Percentiles rank a stretch among this genome's conserved stretches.
Conservation (phyloP, 2,888 invertebrate genomes). For the Portevinia maculata region DNA sequence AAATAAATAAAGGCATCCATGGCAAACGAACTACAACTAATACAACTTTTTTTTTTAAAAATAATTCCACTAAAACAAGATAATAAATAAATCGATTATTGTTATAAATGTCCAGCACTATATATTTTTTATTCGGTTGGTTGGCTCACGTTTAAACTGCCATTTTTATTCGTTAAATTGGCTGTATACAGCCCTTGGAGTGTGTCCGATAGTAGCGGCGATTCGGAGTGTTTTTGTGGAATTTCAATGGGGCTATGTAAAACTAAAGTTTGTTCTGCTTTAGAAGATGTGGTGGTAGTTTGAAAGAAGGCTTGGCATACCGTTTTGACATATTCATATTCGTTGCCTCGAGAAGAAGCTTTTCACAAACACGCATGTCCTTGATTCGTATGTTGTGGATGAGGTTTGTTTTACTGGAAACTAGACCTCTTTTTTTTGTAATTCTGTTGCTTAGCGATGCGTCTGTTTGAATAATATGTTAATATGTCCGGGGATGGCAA, state of each 20-base stretch:
- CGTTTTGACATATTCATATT: slow-evolving; percentile 58
- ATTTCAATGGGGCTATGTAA: slow-evolving; percentile 29
- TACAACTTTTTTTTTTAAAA: background rate
- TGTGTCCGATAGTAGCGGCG: slow-evolving; percentile 16
- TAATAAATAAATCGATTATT: slow-evolving; percentile 15
- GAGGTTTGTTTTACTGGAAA: slow-evolving; percentile 8
- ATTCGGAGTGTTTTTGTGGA: slow-evolving; percentile 34
- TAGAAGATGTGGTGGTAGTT: slow-evolving; percentile 16
- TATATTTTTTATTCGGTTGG: background rate
- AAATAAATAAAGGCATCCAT: background rate
- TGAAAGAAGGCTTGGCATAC: slow-evolving; percentile 54
- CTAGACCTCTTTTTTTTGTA: background rate
- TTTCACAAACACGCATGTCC: slow-evolving; percentile 54
- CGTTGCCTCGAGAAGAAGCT: slow-evolving; percentile 29
- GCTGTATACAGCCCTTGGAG: background rate
- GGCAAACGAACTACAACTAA: slow-evolving; percentile 3
- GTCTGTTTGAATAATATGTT: background rate
- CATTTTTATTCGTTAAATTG: slow-evolving; percentile 12
- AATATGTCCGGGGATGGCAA: background rate
- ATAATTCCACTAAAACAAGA: background rate
- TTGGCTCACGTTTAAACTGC: slow-evolving; percentile 11
- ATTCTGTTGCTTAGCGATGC: slow-evolving; percentile 6
- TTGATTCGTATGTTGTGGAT: slow-evolving; percentile 12
- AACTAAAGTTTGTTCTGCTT: slow-evolving; percentile 33
- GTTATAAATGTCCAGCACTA: slow-evolving; percentile 17